Percentiles rank a stretch among this genome's conserved stretches.
phyloP scores from a whole-genome alignment of 2,797 vertebrate species.

The Acanthurus tractus region DNA sequence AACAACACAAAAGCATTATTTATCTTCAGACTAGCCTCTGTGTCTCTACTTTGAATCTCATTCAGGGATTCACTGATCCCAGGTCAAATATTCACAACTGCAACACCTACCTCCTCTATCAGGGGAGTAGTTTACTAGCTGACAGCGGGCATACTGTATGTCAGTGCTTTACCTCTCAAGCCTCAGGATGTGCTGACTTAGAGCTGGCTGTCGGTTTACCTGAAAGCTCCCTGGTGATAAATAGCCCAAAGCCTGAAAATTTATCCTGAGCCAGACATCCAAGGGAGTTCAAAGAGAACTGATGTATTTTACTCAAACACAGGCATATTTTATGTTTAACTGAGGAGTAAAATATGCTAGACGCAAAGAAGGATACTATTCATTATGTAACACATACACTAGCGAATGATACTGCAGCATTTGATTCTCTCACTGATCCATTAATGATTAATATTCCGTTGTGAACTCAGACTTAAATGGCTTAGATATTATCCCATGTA shows the following conservation, averaged over 20 bases:
- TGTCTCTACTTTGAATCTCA: slow-evolving; percentile 30
- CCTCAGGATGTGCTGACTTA: slow-evolving; percentile 64
- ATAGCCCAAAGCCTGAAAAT: slow-evolving; percentile 31
- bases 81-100: slow-evolving; percentile 62
- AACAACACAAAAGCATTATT: slow-evolving; percentile 38
- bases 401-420: slow-evolving; percentile 1
- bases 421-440: slow-evolving; percentile 15
- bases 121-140: slow-evolving; percentile 46
- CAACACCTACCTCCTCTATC: slow-evolving; percentile 37
- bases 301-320: slow-evolving; percentile 21
- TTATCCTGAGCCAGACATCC: slow-evolving; percentile 45
- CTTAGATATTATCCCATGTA: slow-evolving; percentile 29
- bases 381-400: background rate
- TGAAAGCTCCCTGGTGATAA: slow-evolving; percentile 54
- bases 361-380: slow-evolving; percentile 2
- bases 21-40: slow-evolving; percentile 34
- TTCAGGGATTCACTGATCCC: slow-evolving; percentile 42
- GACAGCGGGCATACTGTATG: slow-evolving; percentile 41
- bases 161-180: slow-evolving; percentile 38
- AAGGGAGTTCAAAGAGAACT: slow-evolving; percentile 33
- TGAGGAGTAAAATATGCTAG: slow-evolving; percentile 10
- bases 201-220: slow-evolving; percentile 48
- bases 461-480: slow-evolving; percentile 21
- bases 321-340: background rate
- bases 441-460: slow-evolving; percentile 22